Evolutionary conservation across 2,888 invertebrate species (phyloP), one percentile per base, ranked within the genome.

Genomic region (Biston betularia): DNA sequence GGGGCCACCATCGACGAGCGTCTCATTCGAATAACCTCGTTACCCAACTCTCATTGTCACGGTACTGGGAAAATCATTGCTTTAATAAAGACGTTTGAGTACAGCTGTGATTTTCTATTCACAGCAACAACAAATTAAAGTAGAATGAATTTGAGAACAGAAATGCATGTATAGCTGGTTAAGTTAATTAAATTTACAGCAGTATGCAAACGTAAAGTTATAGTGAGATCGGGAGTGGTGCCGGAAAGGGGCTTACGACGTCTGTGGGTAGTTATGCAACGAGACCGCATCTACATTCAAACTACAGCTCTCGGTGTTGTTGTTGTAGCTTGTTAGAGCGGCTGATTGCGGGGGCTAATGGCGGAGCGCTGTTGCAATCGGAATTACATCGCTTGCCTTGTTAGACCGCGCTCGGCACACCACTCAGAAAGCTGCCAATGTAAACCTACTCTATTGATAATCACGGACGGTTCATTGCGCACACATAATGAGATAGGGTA

Each of bases 281-380:
- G 56, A 54, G 61, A 61, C 54, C 50, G 52, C 65, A 57, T 69
- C 62, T 65, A 58, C 65, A 68, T 64, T 59, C 63, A 60, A 45
- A 48, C 44, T 61, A 64, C 64, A 48, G 62, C 48, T 59, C 54
- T 63, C 42, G 52, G 34, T 64, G 65, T 65, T 67, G 65, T 60
- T 65, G 70, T 63, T 46, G 68, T 15, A 53, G 68, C 62, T 69
- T 59, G 68, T 69, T 64, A 64, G 63, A 50, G 46, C 61, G 65
- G 52, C 61, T 61, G 64, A 64, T 64, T 68, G 68, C 64, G 61
- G 53, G 57, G 53, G 54, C 68, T 64, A 68, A 68, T 68, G 61
- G 68, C 58, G 53, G 60, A 54, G 57, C 33, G 57, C 52, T 58
- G 68, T 69, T 57, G 65, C 55, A 54, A 35, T 58, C 38, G 58